Evolutionary conservation across 2,797 vertebrate species (phyloP).

Genomic region (Enteromius fasciolatus): DNA sequence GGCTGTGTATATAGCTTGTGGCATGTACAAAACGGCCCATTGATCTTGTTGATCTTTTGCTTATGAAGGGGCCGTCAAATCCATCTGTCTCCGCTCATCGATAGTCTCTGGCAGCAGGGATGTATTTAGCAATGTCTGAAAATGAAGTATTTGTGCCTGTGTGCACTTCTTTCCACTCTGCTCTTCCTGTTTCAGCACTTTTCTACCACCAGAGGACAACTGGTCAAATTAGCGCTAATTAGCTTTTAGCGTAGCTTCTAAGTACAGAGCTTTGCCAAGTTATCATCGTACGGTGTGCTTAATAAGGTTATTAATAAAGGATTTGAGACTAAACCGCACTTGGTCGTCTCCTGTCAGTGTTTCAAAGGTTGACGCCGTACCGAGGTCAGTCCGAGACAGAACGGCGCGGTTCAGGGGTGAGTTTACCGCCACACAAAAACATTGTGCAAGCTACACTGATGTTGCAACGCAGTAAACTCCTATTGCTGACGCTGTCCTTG

Average conservation of each 20-base stretch:
- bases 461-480: conserved; percentile 24
- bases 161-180: conserved; percentile 44
- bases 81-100: conserved; percentile 58
- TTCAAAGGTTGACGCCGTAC: not conserved
- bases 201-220: conserved; percentile 54
- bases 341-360: not conserved
- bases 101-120: conserved; percentile 55
- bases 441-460: conserved; percentile 22
- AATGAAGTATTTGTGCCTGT: conserved; percentile 59
- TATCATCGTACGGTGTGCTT: conserved; percentile 2
- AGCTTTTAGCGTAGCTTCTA: conserved; percentile 50
- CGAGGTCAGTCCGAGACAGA: not conserved
- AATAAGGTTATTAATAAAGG: conserved; percentile 25
- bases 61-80: conserved; percentile 62
- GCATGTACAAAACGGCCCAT: conserved; percentile 55
- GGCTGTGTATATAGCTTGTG: conserved; percentile 56
- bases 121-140: conserved; percentile 58
- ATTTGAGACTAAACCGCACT: conserved; percentile 6
- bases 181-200: conserved; percentile 56
- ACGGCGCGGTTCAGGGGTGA: not conserved
- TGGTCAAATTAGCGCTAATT: conserved; percentile 66
- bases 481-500: conserved; percentile 36
- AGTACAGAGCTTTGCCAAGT: conserved; percentile 36
- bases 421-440: conserved; percentile 6
- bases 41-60: conserved; percentile 62